A percentile compares a stretch with the other conserved stretches of the same genome.
phyloP scores from a whole-genome alignment of 2,888 invertebrate species.

The Clunio marinus region DNA sequence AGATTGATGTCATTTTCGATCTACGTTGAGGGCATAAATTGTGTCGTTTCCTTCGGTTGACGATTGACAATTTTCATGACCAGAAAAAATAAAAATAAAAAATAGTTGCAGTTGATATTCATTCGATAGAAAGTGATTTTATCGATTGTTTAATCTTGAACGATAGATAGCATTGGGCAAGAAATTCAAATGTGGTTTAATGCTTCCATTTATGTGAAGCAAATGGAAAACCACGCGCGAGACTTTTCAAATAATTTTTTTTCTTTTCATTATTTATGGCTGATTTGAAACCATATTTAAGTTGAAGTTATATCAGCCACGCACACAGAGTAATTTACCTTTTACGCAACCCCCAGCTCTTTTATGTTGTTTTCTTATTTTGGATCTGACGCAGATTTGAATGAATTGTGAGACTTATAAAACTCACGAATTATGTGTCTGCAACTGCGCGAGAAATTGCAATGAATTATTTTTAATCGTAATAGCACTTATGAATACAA shows the following conservation, averaged over 20 bases:
- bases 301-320: not conserved
- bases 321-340: not conserved
- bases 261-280: not conserved
- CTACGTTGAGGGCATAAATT: no score
- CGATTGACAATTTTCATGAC: not conserved
- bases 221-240: not conserved
- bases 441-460: not conserved
- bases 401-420: not conserved
- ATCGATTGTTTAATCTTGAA: not conserved
- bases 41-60: not conserved
- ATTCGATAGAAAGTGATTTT: not conserved
- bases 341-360: not conserved
- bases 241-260: not conserved
- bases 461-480: no score
- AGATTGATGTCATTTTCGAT: not conserved
- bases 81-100: no score
- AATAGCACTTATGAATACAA: no score
- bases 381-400: not conserved
- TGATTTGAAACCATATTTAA: not conserved
- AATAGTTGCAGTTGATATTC: no score
- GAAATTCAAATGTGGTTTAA: not conserved
- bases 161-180: not conserved
- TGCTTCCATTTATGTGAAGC: not conserved
- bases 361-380: no score
- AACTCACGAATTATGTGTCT: not conserved